Evolutionary conservation across 1,140 invertebrate genomes (phyloP), one percentile per base, ranked within the genome.

Genomic region (Theocolax elegans): DNA sequence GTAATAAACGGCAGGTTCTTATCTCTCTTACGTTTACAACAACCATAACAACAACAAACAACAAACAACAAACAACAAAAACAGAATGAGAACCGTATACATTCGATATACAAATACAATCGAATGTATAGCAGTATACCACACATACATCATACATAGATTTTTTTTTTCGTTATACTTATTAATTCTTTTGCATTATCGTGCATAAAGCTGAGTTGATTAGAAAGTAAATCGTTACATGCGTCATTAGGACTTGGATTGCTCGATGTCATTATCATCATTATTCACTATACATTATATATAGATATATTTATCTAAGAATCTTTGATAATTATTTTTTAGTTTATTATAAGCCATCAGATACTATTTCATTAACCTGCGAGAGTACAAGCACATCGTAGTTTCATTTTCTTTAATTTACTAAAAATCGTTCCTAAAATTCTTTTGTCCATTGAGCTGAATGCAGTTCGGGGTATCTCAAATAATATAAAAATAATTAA

Each of bases 1-100:
- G 84, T 86, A 79, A 60, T 63, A 44, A 63, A 15, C 46, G 44
- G 29, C 65, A 46, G 17, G 23, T 15, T 67, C 21, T 3, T 51
- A 44, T 49, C n/a, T 29, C 35, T 40, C n/a, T 48, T n/a, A n/a
- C n/a, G n/a, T n/a, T n/a, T n/a, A n/a, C n/a, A n/a, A n/a, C n/a
- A n/a, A n/a, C 12, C 54, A 19, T 46, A 10, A 15, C 60, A 31
- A 8, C 7, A 58, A 23, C 25, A 17, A 23, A 35, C n/a, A n/a
- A n/a, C n/a, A n/a, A n/a, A n/a, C n/a, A n/a, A n/a, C n/a, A n/a
- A n/a, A n/a, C n/a, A n/a, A n/a, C n/a, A n/a, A n/a, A n/a, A n/a
- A n/a, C n/a, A n/a, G n/a, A n/a, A n/a, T n/a, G n/a, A n/a, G n/a
- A n/a, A n/a, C n/a, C n/a, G n/a, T n/a, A n/a, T n/a, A n/a, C 25